These are phyloP conservation scores for Syngnathus acus DNA, from an alignment of 2,797 vertebrate species.

Conservation along the genomic window DNA sequence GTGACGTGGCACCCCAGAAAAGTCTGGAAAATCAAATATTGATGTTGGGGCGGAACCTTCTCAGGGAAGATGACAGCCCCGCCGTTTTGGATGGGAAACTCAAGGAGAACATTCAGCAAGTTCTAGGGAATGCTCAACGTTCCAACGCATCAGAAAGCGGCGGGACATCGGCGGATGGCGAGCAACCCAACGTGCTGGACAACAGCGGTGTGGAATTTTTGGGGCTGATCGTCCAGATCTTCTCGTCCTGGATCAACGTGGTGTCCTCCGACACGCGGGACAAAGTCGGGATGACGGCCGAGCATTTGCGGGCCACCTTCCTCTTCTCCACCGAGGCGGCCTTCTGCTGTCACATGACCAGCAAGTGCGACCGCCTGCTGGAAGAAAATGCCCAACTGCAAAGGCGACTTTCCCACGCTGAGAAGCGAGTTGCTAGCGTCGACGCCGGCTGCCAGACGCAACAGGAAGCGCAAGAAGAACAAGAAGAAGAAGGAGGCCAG, in stretches of 20 bases:
- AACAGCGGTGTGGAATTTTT: neutral
- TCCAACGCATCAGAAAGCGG: conserved; percentile 2
- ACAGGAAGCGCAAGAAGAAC: neutral
- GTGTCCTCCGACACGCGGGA: neutral
- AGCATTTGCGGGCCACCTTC: conserved; percentile 9
- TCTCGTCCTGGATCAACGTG: neutral
- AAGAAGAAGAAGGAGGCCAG: neutral
- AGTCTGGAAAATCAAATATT: conserved; percentile 44
- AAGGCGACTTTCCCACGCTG: conserved; percentile 1
- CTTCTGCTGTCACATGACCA: conserved; percentile 25
- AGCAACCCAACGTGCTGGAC: neutral
- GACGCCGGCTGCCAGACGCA: conserved; percentile 23
- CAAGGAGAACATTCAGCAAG: conserved; percentile 10
- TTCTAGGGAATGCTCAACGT: conserved; percentile 7
- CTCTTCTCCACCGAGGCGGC: conserved; percentile 38
- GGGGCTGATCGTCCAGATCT: neutral
- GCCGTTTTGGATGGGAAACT: neutral
- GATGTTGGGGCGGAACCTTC: conserved; percentile 24
- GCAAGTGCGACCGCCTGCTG: conserved; percentile 14
- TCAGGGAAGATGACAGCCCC: conserved; percentile 2
- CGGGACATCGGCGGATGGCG: neutral
- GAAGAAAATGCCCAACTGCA: conserved; percentile 29
- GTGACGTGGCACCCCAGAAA: conserved; percentile 27
- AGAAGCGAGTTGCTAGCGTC: neutral
- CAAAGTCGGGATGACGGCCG: conserved; percentile 22